phyloP scores from a whole-genome alignment of 2,888 invertebrate species.

The Catocala sponsa region DNA sequence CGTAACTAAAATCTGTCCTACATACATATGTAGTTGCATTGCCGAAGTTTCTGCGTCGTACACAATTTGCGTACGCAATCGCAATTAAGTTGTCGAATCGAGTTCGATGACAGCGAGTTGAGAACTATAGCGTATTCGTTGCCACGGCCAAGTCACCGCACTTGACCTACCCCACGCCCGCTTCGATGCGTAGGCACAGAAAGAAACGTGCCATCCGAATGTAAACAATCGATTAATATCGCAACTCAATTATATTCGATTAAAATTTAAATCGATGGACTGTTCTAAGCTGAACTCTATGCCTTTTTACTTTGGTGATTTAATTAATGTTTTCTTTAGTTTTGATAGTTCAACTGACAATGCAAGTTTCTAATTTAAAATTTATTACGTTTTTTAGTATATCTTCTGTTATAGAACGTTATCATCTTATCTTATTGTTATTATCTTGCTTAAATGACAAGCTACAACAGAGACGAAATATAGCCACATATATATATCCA shows the following conservation, averaged over 20 bases:
- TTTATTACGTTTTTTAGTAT: too few species aligned
- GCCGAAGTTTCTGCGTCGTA: too few species aligned
- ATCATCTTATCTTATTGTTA: too few species aligned
- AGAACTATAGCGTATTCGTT: constrained; percentile 57
- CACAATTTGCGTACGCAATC: constrained; percentile 1
- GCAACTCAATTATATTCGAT: constrained; percentile 34
- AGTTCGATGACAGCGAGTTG: constrained; percentile 64
- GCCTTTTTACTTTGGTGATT: not conserved
- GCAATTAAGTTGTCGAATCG: constrained; percentile 51
- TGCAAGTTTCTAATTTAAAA: too few species aligned
- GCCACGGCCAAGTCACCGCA: constrained; percentile 68
- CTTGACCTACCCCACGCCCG: constrained; percentile 72
- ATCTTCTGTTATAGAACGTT: too few species aligned
- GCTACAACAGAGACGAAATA: too few species aligned
- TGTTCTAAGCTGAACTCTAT: not conserved
- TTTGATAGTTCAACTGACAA: not conserved
- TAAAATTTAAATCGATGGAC: not conserved
- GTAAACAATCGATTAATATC: constrained; percentile 47
- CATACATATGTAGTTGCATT: too few species aligned
- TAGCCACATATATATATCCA: too few species aligned
- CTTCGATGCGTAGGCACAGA: constrained; percentile 56
- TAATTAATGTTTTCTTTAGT: constrained; percentile 6
- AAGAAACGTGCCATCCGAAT: constrained; percentile 46
- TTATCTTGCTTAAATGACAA: too few species aligned
- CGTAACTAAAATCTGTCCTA: too few species aligned